Evolutionary conservation across 2,797 vertebrate species (phyloP), one percentile per base, ranked within the genome.

Genomic region (Otolemur crassicaudatus): DNA sequence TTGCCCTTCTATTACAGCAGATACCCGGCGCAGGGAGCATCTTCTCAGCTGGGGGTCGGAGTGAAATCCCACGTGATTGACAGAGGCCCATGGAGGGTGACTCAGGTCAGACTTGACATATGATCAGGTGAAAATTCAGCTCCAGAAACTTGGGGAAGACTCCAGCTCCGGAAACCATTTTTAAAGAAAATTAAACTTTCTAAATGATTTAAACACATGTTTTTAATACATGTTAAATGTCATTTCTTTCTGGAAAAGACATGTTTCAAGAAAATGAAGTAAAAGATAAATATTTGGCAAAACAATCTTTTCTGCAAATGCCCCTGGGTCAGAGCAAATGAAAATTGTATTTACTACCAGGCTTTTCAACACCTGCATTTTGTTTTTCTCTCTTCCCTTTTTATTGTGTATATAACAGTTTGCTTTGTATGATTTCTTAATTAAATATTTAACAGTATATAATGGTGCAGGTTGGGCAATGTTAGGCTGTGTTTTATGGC

Each of bases 211-310:
- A 97, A 98, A 96, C 63, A 91, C 76, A 61, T 93, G 80, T 97
- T 97, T 98, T 65, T 94, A 97, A 83, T 97, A 95, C 60, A 93
- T 95, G 93, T 93, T 96, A 97, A 97, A 96, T 97, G 95, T 90
- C 83, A 90, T 92, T 86, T 61, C 67, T 90, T 86, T 89, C 73
- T 79, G 90, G 94, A 97, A 97, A 96, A 95, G 97, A 94, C 83
- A 97, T 97, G 94, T 94, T 90, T 76, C 96, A 97, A 97, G 95
- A 98, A 97, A 97, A 97, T 97, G 98, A 97, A 90, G 53, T 56
- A 96, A 95, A 58, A 92, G 89, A 96, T 98, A 97, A 76, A 46
- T 97, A 96, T 91, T 97, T 97, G 97, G 90, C 86, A 96, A 97
- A 94, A 87, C 3, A 60, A 0, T 43, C 31, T 86, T 90, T 98